These are phyloP conservation scores for Nematostella vectensis DNA, from an alignment of 92 coral and sea anemone species.

Conservation along the genomic window DNA sequence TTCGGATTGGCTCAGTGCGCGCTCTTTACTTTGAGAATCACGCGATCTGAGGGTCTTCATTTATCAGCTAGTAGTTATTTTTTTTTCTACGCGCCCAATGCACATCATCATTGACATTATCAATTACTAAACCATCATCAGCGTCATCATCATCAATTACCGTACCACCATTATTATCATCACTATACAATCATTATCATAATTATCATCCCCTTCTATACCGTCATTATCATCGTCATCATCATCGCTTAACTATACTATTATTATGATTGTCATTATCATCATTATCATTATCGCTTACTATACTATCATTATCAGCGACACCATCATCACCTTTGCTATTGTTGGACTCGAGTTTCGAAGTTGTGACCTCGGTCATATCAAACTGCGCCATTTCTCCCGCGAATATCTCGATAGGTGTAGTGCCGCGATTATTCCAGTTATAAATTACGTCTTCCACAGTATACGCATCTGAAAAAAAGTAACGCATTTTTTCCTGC, in stretches of 20 bases:
- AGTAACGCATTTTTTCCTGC: background rate
- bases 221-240: too few species aligned
- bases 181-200: too few species aligned
- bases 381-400: constrained; percentile 87
- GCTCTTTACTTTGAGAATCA: background rate
- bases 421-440: constrained; percentile 58
- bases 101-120: too few species aligned
- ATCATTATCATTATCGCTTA: too few species aligned
- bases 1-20: background rate
- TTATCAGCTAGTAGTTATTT: background rate
- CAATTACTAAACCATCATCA: too few species aligned
- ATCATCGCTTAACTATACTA: too few species aligned
- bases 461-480: constrained; percentile 77
- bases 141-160: too few species aligned
- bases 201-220: too few species aligned
- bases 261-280: too few species aligned
- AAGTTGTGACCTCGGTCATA: constrained; percentile 47
- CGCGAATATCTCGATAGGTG: constrained; percentile 64
- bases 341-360: constrained; percentile 66
- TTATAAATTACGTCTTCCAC: constrained; percentile 66
- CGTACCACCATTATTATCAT: too few species aligned
- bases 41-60: background rate
- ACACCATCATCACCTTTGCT: constrained; percentile 75
- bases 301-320: too few species aligned
- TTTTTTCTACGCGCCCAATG: background rate